Evolutionary conservation across 1,140 invertebrate species (phyloP).

Genomic region (Prorops nasuta): DNA sequence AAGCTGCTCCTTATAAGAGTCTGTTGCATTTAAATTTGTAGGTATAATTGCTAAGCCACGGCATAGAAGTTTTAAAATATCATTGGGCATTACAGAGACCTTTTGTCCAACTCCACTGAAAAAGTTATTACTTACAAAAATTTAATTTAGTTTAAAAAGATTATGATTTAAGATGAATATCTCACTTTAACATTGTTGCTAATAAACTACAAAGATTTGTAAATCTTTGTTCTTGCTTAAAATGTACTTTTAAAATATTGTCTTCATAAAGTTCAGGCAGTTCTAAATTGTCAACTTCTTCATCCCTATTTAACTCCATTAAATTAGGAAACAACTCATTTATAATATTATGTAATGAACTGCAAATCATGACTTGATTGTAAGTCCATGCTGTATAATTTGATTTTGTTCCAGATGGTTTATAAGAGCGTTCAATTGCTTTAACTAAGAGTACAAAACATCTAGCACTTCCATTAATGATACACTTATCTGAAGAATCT

Average conservation of each 20-base stretch:
- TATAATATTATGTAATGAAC: slow-evolving; percentile 41
- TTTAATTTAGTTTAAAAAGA: not conserved
- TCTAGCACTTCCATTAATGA: slow-evolving; percentile 38
- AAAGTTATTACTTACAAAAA: slow-evolving; percentile 12
- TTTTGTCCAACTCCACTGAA: slow-evolving; percentile 28
- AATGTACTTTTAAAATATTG: slow-evolving; percentile 35
- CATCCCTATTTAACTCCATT: slow-evolving; percentile 24
- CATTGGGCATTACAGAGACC: slow-evolving; percentile 31
- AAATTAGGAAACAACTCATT: slow-evolving; percentile 35
- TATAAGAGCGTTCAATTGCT: slow-evolving; percentile 38
- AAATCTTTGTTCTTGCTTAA: slow-evolving; percentile 34
- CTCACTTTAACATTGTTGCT: slow-evolving; percentile 39
- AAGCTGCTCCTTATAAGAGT: slow-evolving; percentile 28
- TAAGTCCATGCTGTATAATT: slow-evolving; percentile 35
- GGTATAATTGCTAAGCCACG: slow-evolving; percentile 31
- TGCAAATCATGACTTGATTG: slow-evolving; percentile 39
- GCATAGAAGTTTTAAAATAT: slow-evolving; percentile 36
- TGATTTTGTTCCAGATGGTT: slow-evolving; percentile 25
- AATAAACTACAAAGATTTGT: slow-evolving; percentile 41
- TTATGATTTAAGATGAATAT: slow-evolving; percentile 6
- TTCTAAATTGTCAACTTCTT: slow-evolving; percentile 28
- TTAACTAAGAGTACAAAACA: slow-evolving; percentile 36
- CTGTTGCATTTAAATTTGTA: slow-evolving; percentile 23
- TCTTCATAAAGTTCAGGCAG: slow-evolving; percentile 33
- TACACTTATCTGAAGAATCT: slow-evolving; percentile 32